Evolutionary conservation across 2,113 vertebrate genomes (phyloP).

Genomic region (Eulacestoma nigropectus): DNA sequence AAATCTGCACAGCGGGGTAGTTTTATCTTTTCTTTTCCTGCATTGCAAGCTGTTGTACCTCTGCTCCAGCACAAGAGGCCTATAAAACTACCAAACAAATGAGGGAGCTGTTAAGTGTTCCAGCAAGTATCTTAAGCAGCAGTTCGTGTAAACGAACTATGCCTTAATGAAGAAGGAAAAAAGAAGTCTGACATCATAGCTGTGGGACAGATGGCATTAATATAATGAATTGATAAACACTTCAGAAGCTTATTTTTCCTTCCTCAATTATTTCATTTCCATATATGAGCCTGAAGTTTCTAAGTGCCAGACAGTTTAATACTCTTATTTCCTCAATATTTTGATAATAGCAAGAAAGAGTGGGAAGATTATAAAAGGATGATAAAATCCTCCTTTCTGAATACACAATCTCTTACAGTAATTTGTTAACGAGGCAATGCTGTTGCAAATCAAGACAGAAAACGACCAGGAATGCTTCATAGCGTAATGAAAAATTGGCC

Average conservation of each 20-base stretch:
- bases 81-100: slow-evolving; percentile 72
- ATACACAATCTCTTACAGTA: background rate
- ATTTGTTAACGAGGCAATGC: slow-evolving; percentile 45
- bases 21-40: slow-evolving; percentile 70
- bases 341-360: slow-evolving; percentile 13
- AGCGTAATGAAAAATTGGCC: slow-evolving; percentile 19
- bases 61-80: slow-evolving; percentile 68
- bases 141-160: slow-evolving; percentile 55
- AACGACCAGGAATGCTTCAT: background rate
- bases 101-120: slow-evolving; percentile 67
- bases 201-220: slow-evolving; percentile 63
- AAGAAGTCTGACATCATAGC: slow-evolving; percentile 23
- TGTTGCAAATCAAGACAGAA: slow-evolving; percentile 44
- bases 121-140: slow-evolving; percentile 67
- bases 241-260: slow-evolving; percentile 48
- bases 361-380: slow-evolving; percentile 10
- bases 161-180: slow-evolving; percentile 47
- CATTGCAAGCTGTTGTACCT: slow-evolving; percentile 74
- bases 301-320: background rate
- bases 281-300: background rate
- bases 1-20: slow-evolving; percentile 71
- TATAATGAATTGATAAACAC: slow-evolving; percentile 50
- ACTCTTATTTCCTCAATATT: slow-evolving; percentile 23
- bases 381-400: background rate
- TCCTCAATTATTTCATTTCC: slow-evolving; percentile 22